Conservation (phyloP, 1,140 invertebrate genomes). For the Zelostemma sp. region DNA sequence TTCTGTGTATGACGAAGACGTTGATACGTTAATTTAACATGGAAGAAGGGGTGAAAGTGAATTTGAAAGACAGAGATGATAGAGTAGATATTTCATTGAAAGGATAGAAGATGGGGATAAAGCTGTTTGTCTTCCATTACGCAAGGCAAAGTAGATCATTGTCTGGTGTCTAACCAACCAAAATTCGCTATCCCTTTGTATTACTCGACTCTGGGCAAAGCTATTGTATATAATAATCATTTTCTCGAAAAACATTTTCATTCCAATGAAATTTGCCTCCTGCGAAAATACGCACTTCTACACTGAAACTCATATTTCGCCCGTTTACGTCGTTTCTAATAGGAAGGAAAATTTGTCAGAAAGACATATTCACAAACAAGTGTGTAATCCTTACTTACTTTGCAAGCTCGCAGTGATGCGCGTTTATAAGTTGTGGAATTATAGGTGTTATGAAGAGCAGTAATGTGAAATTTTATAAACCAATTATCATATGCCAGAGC, state of each 20-base stretch:
- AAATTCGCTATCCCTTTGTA: constrained; percentile 57
- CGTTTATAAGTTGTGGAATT: constrained; percentile 27
- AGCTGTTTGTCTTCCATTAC: constrained; percentile 63
- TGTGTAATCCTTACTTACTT: too few species aligned
- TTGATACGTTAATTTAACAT: not conserved
- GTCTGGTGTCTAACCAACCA: constrained; percentile 60
- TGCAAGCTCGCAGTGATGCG: constrained; percentile 7
- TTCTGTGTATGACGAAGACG: constrained; percentile 23
- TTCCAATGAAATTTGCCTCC: too few species aligned
- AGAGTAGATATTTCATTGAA: constrained; percentile 22
- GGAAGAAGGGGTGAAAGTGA: constrained; percentile 13
- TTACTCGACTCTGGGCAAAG: constrained; percentile 50
- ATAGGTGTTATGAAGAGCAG: constrained; percentile 38
- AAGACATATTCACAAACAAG: too few species aligned
- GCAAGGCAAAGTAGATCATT: constrained; percentile 63
- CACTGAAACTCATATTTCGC: too few species aligned
- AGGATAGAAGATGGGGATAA: constrained; percentile 51
- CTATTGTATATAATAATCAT: constrained; percentile 49
- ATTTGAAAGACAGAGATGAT: constrained; percentile 13
- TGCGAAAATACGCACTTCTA: too few species aligned
- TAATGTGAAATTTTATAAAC: constrained; percentile 50
- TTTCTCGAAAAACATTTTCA: too few species aligned
- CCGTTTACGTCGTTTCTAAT: too few species aligned
- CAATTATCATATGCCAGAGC: constrained; percentile 52
- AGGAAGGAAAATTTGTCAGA: too few species aligned